A percentile compares a stretch with the other conserved stretches of the same genome.
phyloP scores from a whole-genome alignment of 2,797 vertebrate genomes.

The Eptatretus atami region DNA sequence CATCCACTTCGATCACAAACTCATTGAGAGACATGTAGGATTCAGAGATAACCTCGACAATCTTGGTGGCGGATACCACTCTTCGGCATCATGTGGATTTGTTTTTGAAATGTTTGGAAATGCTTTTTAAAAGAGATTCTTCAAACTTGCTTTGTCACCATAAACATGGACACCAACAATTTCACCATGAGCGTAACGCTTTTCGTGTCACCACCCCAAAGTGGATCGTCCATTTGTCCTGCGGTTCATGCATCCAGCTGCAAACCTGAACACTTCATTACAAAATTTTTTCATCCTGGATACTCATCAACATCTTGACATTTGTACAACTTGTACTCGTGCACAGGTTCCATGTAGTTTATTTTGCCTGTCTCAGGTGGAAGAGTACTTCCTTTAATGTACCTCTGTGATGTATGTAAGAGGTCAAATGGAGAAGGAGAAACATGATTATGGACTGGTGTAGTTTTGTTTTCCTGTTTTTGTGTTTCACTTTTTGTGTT shows the following conservation, averaged over 20 bases:
- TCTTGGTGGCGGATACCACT: conserved; percentile 19
- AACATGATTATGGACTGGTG: background rate
- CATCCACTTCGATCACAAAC: conserved; percentile 27
- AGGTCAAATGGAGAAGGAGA: conserved; percentile 2
- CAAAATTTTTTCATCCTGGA: too few relatives aligned
- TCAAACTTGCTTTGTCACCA: conserved; percentile 11
- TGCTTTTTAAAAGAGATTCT: conserved; percentile 13
- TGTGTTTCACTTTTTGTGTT: too few relatives aligned
- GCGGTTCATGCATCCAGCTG: conserved; percentile 27
- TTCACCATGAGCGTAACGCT: conserved; percentile 15
- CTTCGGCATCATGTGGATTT: conserved; percentile 11
- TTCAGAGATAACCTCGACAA: conserved; percentile 18
- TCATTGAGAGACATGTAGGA: conserved; percentile 14
- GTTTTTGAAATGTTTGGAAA: conserved; percentile 17
- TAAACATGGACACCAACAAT: conserved; percentile 18
- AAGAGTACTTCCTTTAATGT: too few relatives aligned
- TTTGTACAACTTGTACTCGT: too few relatives aligned
- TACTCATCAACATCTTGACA: too few relatives aligned
- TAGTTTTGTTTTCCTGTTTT: background rate
- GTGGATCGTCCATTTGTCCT: conserved; percentile 31
- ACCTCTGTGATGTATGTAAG: background rate
- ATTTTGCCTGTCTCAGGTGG: too few relatives aligned
- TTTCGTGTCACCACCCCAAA: conserved; percentile 20
- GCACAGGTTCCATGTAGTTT: too few relatives aligned
- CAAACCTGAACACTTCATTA: conserved; percentile 2